Evolutionary conservation across 2,113 vertebrate species (phyloP).

Genomic region (Oreochromis niloticus): DNA sequence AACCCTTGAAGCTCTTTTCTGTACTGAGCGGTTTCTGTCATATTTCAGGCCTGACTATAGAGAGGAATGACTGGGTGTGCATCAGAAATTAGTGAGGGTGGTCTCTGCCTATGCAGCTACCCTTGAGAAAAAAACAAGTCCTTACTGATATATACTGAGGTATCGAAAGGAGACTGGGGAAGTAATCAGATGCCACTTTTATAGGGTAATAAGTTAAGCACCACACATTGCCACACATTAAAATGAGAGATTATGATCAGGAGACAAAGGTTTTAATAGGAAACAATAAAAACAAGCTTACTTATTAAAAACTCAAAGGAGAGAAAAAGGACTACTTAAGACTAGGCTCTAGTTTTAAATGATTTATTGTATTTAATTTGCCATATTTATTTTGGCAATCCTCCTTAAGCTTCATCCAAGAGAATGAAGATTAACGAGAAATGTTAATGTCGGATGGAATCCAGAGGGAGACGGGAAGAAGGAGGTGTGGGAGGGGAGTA

Average conservation of each 20-base stretch:
- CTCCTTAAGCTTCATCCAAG: not conserved
- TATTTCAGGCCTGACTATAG: not conserved
- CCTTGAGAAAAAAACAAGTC: rapidly evolving
- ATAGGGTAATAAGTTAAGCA: not conserved
- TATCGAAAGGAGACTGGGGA: not conserved
- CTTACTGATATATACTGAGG: not conserved
- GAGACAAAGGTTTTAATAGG: not conserved
- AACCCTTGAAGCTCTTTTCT: not conserved
- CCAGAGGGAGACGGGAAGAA: not conserved
- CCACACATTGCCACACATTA: not conserved
- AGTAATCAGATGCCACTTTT: rapidly evolving
- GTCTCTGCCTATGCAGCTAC: not conserved
- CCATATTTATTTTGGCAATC: conserved; percentile 22
- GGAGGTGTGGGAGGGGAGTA: not conserved
- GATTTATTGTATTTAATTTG: conserved; percentile 17
- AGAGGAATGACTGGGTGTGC: not conserved
- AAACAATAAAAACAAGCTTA: not conserved
- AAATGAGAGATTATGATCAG: not conserved
- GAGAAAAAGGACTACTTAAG: not conserved
- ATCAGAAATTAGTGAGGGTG: not conserved
- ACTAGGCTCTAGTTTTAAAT: not conserved
- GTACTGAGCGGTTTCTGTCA: not conserved
- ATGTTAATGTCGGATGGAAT: conserved; percentile 20
- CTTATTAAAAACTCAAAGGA: not conserved
- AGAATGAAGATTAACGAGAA: conserved; percentile 20